Conservation (phyloP, 2,797 vertebrate species). For the Macroramphosus scolopax region DNA sequence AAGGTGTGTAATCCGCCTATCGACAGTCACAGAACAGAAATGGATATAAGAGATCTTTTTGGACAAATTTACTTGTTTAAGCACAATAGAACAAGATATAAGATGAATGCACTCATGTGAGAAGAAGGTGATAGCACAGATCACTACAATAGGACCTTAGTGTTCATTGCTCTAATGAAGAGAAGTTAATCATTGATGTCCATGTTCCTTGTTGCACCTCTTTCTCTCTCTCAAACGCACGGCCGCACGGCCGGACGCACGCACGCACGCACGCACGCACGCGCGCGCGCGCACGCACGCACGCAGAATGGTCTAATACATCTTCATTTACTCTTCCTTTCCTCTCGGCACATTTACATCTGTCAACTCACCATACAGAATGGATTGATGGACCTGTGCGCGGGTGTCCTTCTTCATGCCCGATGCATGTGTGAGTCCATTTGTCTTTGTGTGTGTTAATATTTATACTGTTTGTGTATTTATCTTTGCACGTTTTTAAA, state of each 20-base stretch:
- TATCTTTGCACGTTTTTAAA: conserved; percentile 38
- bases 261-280: conserved; percentile 11
- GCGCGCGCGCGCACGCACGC: conserved; percentile 8
- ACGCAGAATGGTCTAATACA: conserved; percentile 58
- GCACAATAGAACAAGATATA: too few relatives aligned
- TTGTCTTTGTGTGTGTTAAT: conserved; percentile 20
- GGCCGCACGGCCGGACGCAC: conserved; percentile 4
- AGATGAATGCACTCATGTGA: too few relatives aligned
- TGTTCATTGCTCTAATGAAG: conserved; percentile 48
- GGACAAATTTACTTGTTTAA: too few relatives aligned
- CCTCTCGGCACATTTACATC: conserved; percentile 76
- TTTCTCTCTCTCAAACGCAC: too few relatives aligned
- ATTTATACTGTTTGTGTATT: conserved; percentile 17
- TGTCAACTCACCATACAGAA: conserved; percentile 68
- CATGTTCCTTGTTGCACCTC: conserved; percentile 27
- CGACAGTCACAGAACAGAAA: too few relatives aligned
- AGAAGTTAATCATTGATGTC: conserved; percentile 57
- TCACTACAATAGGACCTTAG: conserved; percentile 25
- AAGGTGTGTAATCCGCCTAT: too few relatives aligned
- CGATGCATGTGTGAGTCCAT: conserved; percentile 8
- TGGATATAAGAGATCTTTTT: too few relatives aligned
- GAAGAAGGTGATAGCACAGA: too few relatives aligned
- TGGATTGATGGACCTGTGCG: conserved; percentile 58
- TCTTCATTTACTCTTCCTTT: conserved; percentile 75
- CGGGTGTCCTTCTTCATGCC: too few relatives aligned